Evolutionary conservation across 2,797 vertebrate genomes (phyloP), one percentile per base, ranked within the genome.

Genomic region (Adrianichthys oophorus): DNA sequence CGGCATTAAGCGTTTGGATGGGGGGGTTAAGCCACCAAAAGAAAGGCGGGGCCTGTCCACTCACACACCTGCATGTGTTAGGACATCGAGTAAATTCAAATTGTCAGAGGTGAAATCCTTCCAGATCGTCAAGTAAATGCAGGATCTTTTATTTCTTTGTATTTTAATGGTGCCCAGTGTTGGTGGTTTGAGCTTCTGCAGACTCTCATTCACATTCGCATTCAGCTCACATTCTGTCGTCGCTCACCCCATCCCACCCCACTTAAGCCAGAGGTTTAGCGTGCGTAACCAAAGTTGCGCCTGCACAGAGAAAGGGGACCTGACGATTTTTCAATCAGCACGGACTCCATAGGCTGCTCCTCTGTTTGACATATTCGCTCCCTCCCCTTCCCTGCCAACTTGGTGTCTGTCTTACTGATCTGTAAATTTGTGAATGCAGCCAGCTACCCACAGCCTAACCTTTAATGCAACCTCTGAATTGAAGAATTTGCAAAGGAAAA

Each of bases 301-400:
- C 48, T 49, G 5, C 76, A 15, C 86, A 74, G 75, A 72, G 24
- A 78, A 41, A 17, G 57, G 29, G 52, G 61, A 24, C 70, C 64
- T 64, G 64, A 78, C 74, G 70, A 71, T 78, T 83, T 86, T 86
- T 85, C 83, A 85, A 83, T 85, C 80, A 82, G 64, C 52, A 0
- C 4, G 51, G 5, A 21, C 59, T 74, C 65, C 57, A 40, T 64
- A 47, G 74, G 72, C 66, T 57, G 62, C 70, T 74, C 64, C 62
- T 71, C 65, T 67, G 54, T 78, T 60, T 66, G 70, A 74, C 59
- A 69, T 74, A 70, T 68, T 80, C 41, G 46, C 70, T 78, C 69
- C 59, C 65, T 66, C 70, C 52, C 32, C 62, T 51, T 65, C 55
- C 43, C 66, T 43, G 49, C 70, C 72, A 59, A 74, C 72, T 65